Evolutionary conservation across 2,797 vertebrate genomes (phyloP), one percentile per base, ranked within the genome.

Genomic region (Centroberyx gerrardi): DNA sequence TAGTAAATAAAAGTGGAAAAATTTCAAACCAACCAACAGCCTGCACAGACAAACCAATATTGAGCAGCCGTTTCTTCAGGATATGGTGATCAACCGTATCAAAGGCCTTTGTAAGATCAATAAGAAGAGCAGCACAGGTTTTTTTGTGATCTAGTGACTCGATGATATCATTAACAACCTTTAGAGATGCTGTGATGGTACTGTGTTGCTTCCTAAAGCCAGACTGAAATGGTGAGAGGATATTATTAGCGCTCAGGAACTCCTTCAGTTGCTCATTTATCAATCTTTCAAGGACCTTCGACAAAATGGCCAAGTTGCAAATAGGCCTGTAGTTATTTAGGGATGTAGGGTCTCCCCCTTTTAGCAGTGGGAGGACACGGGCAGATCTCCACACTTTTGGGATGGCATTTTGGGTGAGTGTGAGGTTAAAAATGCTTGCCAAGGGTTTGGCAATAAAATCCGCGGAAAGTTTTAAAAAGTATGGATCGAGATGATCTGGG

Each of bases 311-410:
- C 2, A 49, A 3, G 9, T 48, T 33, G 18, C 27, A 64, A 9
- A 51, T 49, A 15, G 44, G 44, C 27, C 46, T 49, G 13, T 64
- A 49, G 13, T 64, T 64, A 17, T 64, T 64, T 33, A 64, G 14
- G 13, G 13, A 6, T 29, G 18, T 9, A n/a, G 63, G 8, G 13
- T 53, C 63, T 12, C 62, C 62, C 13, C 62, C 13, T 52, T 65
- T 52, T 6, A 51, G 28, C 29, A 65, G 17, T 8, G 48, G 63
- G 5, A 36, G 27, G 14, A 66, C 62, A 33, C 13, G 15, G 48
- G 63, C 49, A 18, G 63, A 33, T 53, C 53, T 66, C 63, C 63
- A 66, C 3, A 22, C 12, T 52, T 54, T 52, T 3, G 48, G 48
- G 8, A 33, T 52, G 1, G 9, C n/a, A 54, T 66, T 66, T n/a